phyloP scores from a whole-genome alignment of 2,888 invertebrate species.

The Ochropleura plecta region DNA sequence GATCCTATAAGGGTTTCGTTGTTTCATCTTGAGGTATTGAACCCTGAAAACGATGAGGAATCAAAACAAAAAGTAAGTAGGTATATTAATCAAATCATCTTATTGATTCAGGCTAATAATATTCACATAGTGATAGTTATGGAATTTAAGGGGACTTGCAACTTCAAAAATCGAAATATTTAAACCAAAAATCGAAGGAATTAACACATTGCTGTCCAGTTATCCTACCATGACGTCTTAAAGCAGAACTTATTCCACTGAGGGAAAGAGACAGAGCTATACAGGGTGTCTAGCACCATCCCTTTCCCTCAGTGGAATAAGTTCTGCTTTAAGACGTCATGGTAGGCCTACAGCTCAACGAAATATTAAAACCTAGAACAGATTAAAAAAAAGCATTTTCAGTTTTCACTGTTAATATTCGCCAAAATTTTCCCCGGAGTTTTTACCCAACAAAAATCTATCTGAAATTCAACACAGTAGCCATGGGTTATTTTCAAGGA shows the following conservation, averaged over 20 bases:
- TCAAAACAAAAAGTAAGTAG: not conserved
- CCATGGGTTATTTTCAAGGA: slow-evolving; percentile 22
- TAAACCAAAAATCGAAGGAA: not conserved
- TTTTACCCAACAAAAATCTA: not conserved
- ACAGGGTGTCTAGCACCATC: no score
- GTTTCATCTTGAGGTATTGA: no score
- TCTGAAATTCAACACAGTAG: slow-evolving; percentile 12
- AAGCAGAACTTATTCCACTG: no score
- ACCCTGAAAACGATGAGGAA: not conserved
- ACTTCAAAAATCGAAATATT: not conserved
- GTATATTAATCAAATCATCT: not conserved
- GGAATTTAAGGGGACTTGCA: not conserved
- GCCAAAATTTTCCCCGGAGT: not conserved
- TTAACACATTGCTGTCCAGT: not conserved
- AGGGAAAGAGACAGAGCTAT: no score
- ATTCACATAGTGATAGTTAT: not conserved
- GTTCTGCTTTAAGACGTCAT: no score
- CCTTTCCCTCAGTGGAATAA: no score
- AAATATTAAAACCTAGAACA: not conserved
- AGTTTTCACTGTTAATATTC: not conserved
- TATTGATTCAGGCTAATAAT: not conserved
- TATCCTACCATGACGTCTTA: no score
- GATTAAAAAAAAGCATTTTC: not conserved
- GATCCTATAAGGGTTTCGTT: no score
- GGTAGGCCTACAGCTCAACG: no score